phyloP scores from a whole-genome alignment of 2,113 vertebrate species.

The Zosterops pallidus region DNA sequence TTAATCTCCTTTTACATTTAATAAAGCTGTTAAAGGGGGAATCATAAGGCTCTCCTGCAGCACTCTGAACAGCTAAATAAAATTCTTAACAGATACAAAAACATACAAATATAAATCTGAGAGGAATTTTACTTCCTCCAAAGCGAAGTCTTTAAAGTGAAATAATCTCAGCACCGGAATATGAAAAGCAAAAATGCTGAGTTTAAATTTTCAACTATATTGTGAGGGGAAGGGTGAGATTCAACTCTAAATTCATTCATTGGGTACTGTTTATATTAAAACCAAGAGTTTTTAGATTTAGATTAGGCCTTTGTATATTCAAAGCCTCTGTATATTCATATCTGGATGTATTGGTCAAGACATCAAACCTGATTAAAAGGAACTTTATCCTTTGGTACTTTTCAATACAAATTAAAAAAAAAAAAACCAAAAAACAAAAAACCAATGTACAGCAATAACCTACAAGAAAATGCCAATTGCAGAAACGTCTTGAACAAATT shows the following conservation, averaged over 20 bases:
- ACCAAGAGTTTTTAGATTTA: background rate
- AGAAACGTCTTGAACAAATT: background rate
- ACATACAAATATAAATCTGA: background rate
- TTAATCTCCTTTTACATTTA: constrained; percentile 24
- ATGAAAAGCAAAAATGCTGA: background rate
- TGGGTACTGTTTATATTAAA: background rate
- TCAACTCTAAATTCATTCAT: background rate
- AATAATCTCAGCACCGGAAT: background rate
- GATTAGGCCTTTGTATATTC: background rate
- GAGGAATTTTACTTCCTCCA: background rate
- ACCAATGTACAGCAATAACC: background rate
- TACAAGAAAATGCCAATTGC: background rate
- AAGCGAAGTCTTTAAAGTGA: background rate
- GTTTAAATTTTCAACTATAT: background rate
- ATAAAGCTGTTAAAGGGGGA: background rate
- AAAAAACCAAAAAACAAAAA: background rate
- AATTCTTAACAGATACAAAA: background rate
- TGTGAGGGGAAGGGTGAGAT: background rate
- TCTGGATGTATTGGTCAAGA: background rate
- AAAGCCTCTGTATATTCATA: background rate
- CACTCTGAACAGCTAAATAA: background rate
- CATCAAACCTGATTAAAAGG: background rate
- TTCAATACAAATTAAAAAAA: background rate
- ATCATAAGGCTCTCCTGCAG: background rate
- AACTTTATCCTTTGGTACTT: background rate